Conservation (phyloP, 2,888 invertebrate genomes). For the Aspidapion aeneum region DNA sequence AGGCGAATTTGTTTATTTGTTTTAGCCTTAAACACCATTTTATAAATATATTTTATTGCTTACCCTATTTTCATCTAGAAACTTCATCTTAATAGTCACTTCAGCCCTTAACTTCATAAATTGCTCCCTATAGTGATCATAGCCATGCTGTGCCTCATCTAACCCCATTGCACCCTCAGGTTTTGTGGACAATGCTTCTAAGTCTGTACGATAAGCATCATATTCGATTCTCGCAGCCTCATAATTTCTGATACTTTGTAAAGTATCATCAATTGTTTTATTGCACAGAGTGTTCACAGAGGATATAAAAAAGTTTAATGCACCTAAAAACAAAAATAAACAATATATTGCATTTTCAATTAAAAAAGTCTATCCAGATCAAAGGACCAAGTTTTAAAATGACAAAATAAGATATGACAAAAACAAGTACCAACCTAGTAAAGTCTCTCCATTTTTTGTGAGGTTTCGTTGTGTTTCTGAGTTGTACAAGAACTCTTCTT, state of each 20-base stretch:
- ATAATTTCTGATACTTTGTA: constrained; percentile 72
- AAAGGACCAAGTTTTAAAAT: no score
- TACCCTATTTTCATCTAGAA: constrained; percentile 96
- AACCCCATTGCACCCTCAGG: constrained; percentile 59
- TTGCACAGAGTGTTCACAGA: constrained; percentile 94
- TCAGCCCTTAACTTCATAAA: constrained; percentile 93
- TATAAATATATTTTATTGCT: constrained; percentile 38
- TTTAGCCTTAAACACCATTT: no score
- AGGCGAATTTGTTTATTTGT: no score
- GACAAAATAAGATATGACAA: no score
- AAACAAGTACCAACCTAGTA: no score
- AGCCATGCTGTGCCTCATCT: constrained; percentile 78
- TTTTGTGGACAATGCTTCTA: constrained; percentile 74
- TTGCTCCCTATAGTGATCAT: constrained; percentile 80
- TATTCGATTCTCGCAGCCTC: constrained; percentile 86
- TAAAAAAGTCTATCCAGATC: no score
- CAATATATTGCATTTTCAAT: no score
- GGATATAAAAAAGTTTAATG: constrained; percentile 94
- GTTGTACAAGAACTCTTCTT: constrained; percentile 92
- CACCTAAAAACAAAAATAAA: no score
- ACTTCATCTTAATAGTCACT: constrained; percentile 92
- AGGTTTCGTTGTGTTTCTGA: constrained; percentile 93
- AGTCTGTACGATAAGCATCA: constrained; percentile 95
- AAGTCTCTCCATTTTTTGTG: constrained; percentile 88
- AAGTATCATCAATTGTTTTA: constrained; percentile 96